Evolutionary conservation across 2,797 vertebrate genomes (phyloP).

Genomic region (Bovichtus variegatus): DNA sequence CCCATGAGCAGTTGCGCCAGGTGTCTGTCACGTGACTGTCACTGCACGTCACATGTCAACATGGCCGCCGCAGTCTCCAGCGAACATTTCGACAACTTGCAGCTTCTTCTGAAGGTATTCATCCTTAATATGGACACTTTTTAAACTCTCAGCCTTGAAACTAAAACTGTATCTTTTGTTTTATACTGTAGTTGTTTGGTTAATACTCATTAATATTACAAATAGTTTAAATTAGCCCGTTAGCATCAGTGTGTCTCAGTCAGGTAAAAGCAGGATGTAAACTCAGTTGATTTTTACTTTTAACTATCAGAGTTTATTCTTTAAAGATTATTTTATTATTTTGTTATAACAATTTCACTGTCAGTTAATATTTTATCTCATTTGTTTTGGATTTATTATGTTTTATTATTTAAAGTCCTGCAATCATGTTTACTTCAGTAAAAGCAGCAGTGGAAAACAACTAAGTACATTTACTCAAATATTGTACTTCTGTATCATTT

Average conservation of each 20-base stretch:
- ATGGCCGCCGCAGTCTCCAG: slow-evolving; percentile 75
- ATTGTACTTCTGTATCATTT: too few relatives aligned
- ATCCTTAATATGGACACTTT: background rate
- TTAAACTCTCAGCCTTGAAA: rapidly evolving
- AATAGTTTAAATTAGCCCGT: background rate
- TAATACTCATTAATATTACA: rapidly evolving
- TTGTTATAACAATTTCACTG: too few relatives aligned
- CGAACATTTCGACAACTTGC: slow-evolving; percentile 77
- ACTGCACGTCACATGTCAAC: slow-evolving; percentile 58
- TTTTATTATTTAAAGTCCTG: too few relatives aligned
- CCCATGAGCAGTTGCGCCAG: slow-evolving; percentile 35
- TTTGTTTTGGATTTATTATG: too few relatives aligned
- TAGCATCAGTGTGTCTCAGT: background rate
- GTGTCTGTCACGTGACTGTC: slow-evolving; percentile 60
- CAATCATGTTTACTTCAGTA: too few relatives aligned
- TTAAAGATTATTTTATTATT: too few relatives aligned
- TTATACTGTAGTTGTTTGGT: background rate
- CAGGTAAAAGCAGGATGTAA: background rate
- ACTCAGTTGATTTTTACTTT: background rate
- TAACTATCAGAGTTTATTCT: too few relatives aligned
- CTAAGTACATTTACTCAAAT: too few relatives aligned
- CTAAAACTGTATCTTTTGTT: rapidly evolving
- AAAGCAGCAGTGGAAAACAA: too few relatives aligned
- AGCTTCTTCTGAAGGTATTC: slow-evolving; percentile 82
- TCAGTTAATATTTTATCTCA: too few relatives aligned